Percentiles rank a stretch among this genome's conserved stretches.
phyloP scores from a whole-genome alignment of 2,888 invertebrate species.

The Megastigmus dorsalis region DNA sequence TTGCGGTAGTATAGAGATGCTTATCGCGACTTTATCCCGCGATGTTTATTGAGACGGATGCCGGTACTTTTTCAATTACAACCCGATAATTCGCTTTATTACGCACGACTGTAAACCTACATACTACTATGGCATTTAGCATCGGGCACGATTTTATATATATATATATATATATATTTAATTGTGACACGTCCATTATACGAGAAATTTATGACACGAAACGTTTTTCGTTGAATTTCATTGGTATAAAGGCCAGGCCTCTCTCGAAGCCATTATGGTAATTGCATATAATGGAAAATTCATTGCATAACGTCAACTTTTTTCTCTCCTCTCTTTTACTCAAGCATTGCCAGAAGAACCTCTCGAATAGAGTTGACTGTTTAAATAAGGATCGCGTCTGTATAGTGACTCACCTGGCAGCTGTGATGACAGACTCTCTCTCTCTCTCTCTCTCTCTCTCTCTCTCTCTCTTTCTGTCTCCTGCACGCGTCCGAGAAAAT shows the following conservation, averaged over 20 bases:
- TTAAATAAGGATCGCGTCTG: slow-evolving; percentile 6
- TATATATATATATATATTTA: no score
- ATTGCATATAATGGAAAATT: slow-evolving; percentile 4
- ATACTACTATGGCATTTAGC: no score
- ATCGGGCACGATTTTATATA: no score
- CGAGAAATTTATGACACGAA: slow-evolving; percentile 2
- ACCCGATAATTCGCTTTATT: no score
- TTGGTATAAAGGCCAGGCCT: neutral
- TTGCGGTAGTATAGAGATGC: no score
- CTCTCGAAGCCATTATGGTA: neutral
- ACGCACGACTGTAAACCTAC: no score
- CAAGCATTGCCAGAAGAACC: neutral
- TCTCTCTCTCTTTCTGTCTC: no score
- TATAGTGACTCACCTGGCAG: slow-evolving; percentile 13
- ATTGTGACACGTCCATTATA: no score
- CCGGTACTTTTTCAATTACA: no score
- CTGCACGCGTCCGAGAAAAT: neutral
- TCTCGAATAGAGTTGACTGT: neutral
- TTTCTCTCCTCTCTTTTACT: neutral
- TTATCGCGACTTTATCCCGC: no score
- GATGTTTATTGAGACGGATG: no score
- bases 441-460: no score
- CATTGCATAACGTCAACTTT: neutral
- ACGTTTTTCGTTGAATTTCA: neutral
- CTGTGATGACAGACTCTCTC: slow-evolving; percentile 10